A percentile compares a stretch with the other conserved stretches of the same genome.
Evolutionary conservation across 2,797 vertebrate species (phyloP).

Genomic region (Falco novaeseelandiae): DNA sequence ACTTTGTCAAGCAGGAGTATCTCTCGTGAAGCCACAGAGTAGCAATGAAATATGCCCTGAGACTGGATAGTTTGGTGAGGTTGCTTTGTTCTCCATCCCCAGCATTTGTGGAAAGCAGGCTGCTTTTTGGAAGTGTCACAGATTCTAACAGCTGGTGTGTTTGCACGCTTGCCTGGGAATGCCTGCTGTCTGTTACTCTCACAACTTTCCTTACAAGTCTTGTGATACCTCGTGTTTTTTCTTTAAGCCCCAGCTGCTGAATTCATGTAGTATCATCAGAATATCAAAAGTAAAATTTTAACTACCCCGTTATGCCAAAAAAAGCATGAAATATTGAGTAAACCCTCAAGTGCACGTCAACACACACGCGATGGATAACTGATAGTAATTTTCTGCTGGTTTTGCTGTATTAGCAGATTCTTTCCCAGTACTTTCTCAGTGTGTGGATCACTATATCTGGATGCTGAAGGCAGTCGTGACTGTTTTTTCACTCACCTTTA

Average conservation of each 20-base stretch:
- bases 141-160: background rate
- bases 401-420: background rate
- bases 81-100: background rate
- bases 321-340: background rate
- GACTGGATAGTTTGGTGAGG: background rate
- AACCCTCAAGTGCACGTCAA: background rate
- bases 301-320: background rate
- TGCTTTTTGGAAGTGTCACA: background rate
- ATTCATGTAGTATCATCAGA: background rate
- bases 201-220: background rate
- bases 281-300: background rate
- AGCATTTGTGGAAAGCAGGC: background rate
- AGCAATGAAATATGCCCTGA: background rate
- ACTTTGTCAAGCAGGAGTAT: background rate
- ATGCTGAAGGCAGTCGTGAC: background rate
- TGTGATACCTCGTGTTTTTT: background rate
- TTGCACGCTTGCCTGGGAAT: background rate
- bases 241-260: background rate
- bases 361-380: fast-evolving
- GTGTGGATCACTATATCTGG: background rate
- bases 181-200: background rate
- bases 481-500: background rate
- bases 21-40: background rate
- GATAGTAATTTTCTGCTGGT: background rate
- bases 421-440: background rate